These are phyloP conservation scores for Brachypodius melanocephalos DNA, from an alignment of 2,113 vertebrate genomes.

Conservation along the genomic window DNA sequence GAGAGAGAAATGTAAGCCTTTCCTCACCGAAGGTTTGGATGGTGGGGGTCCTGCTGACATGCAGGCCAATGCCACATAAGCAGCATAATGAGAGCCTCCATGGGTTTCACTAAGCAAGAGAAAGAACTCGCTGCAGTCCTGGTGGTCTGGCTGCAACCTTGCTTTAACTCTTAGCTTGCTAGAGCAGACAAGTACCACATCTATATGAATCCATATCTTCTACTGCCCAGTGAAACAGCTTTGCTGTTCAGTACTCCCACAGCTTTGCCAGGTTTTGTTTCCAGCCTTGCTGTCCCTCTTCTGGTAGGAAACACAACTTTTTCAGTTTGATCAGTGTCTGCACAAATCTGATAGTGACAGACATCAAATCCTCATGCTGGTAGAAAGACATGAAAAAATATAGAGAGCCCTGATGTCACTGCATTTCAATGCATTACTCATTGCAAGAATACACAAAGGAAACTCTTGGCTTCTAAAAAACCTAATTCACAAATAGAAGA, in stretches of 20 bases:
- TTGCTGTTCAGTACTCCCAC: neutral
- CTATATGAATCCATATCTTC: neutral
- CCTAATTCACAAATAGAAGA: neutral
- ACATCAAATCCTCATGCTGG: neutral
- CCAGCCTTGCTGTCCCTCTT: neutral
- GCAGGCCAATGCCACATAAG: neutral
- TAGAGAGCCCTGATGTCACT: neutral
- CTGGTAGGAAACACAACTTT: neutral
- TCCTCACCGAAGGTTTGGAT: neutral
- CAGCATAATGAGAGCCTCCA: neutral
- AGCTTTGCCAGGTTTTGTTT: neutral
- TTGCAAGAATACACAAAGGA: neutral
- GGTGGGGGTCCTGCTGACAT: neutral
- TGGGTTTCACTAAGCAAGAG: neutral
- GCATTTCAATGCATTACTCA: neutral
- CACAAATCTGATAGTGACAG: neutral
- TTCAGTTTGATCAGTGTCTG: neutral
- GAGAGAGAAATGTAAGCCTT: slow-evolving; percentile 11
- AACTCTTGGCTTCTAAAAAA: neutral
- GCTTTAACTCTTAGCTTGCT: slow-evolving; percentile 1
- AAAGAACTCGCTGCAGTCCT: neutral
- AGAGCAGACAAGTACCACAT: neutral
- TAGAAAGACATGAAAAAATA: neutral
- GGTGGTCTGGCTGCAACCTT: neutral
- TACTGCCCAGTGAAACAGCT: neutral